Conservation (phyloP, 2,797 vertebrate species). For the Coendou prehensilis region DNA sequence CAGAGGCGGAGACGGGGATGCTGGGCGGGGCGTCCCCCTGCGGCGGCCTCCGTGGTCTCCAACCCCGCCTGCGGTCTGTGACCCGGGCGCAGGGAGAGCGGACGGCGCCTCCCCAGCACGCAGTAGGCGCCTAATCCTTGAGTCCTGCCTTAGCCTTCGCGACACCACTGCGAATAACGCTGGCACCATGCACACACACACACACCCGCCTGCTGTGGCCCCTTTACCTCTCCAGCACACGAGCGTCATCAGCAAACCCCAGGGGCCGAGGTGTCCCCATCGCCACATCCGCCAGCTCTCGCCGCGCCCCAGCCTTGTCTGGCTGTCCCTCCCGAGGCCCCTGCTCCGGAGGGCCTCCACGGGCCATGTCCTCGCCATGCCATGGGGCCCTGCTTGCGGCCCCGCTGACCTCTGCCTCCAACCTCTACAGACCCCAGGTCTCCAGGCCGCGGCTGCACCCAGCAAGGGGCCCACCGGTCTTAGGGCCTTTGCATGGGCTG, state of each 20-base stretch:
- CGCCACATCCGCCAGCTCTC: neutral
- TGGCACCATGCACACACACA: neutral
- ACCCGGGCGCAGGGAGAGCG: neutral
- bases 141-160: neutral
- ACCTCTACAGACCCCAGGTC: neutral
- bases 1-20: neutral
- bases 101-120: rapidly evolving
- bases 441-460: neutral
- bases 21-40: neutral
- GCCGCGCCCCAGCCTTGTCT: neutral
- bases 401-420: neutral
- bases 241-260: neutral
- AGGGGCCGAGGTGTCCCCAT: neutral
- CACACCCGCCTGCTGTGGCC: too few species aligned
- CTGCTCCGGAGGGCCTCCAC: neutral
- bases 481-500: neutral
- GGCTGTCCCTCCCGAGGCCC: neutral
- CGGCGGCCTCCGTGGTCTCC: neutral
- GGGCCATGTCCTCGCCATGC: neutral
- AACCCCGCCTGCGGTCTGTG: neutral
- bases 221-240: neutral
- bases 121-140: neutral
- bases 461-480: neutral
- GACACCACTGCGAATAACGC: neutral
- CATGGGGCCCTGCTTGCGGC: neutral